Evolutionary conservation across 1,140 invertebrate species (phyloP), one percentile per base, ranked within the genome.

Genomic region (Zaprionus inermis): DNA sequence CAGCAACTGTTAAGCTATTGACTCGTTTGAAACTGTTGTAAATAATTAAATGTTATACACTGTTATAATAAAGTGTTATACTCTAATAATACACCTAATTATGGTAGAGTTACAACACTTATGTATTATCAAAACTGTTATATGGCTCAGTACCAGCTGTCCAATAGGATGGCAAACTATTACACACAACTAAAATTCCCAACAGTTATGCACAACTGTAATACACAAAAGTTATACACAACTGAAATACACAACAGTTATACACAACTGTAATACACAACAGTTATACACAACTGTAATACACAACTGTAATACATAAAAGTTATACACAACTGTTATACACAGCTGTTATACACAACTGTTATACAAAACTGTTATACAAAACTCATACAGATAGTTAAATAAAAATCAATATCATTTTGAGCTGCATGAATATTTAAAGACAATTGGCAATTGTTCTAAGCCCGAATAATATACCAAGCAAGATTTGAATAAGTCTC

Each of bases 221-320:
- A 18, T 61, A 51, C 59, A 34, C 3, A 2, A 24, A 9, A 11
- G 11, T 34, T 34, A 12, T 34, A 34, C 3, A 28, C 3, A 36
- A n/a, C 12, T 60, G 16, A 32, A 49, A 46, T 44, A 51, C 16
- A 51, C 58, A 18, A 58, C 12, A 4, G 20, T 38, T 59, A 28
- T 5, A 10, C 24, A 59, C 0, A 18, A 44, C 22, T 18, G n/a
- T 22, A 49, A 49, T 32, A 61, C 18, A 49, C 0, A 3, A 49
- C 16, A 20, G 6, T 16, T 49, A 11, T 14, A 5, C 12, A 60
- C 5, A 32, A 49, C 28, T 49, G 44, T 52, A 36, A 51, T 34
- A 63, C 5, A 51, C 3, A 6, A 51, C 22, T 12, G 18, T 12
- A 24, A 51, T 24, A 18, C 41, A 24, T 2, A 4, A 24, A 1